Evolutionary conservation across 2,797 vertebrate species (phyloP).

Genomic region (Leontocebus nigricollis): DNA sequence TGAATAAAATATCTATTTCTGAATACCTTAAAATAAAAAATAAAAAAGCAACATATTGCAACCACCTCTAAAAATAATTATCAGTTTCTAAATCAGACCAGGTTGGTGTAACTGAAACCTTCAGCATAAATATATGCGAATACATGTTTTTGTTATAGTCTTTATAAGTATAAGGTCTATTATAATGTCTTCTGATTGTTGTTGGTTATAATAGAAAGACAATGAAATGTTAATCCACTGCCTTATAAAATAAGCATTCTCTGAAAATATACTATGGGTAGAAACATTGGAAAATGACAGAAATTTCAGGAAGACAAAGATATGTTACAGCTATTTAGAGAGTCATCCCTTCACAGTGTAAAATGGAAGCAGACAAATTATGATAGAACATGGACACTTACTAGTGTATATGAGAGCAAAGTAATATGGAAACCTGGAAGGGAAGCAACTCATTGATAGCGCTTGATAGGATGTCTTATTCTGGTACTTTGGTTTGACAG

Average conservation of each 20-base stretch:
- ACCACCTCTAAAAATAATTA: background rate
- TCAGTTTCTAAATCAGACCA: background rate
- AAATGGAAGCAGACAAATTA: background rate
- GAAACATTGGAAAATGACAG: background rate
- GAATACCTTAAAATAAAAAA: background rate
- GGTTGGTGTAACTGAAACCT: background rate
- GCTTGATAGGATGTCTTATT: background rate
- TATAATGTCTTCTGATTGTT: background rate
- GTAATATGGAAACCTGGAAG: background rate
- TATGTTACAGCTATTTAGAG: background rate
- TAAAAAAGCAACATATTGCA: background rate
- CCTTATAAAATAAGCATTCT: background rate
- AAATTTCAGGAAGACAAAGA: background rate
- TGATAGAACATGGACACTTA: background rate
- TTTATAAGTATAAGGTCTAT: background rate
- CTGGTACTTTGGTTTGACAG: slow-evolving; percentile 49
- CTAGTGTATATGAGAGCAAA: background rate
- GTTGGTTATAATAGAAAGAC: background rate
- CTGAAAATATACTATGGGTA: background rate
- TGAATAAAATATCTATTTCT: background rate
- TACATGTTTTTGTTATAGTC: background rate
- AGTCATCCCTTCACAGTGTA: background rate
- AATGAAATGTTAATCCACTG: background rate
- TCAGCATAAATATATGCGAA: background rate
- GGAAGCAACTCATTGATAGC: background rate